Percentiles rank a stretch among this genome's conserved stretches.
These are phyloP conservation scores for Zaprionus ornatus DNA, from an alignment of 1,140 invertebrate genomes.

Conservation along the genomic window DNA sequence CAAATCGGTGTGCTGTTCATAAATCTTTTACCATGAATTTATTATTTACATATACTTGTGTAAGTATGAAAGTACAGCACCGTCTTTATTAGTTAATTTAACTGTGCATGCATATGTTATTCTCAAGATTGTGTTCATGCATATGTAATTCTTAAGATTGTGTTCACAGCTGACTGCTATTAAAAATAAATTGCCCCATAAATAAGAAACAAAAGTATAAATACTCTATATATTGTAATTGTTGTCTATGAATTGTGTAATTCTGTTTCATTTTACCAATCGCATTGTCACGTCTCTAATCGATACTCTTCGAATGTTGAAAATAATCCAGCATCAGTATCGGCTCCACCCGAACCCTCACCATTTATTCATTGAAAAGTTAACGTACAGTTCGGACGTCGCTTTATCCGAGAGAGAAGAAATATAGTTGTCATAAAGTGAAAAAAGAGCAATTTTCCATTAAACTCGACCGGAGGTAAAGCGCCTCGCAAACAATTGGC, in stretches of 20 bases:
- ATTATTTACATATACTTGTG: neutral
- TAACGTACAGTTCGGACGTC: conserved; percentile 64
- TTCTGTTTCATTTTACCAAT: neutral
- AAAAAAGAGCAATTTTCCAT: conserved; percentile 33
- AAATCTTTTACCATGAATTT: neutral
- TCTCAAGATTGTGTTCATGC: no score
- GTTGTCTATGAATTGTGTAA: neutral
- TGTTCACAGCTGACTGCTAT: neutral
- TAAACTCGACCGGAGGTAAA: conserved; percentile 90
- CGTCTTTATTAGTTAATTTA: neutral
- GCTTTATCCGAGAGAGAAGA: conserved; percentile 25
- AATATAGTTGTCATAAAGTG: conserved; percentile 11
- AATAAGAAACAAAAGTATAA: neutral
- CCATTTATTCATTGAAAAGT: conserved; percentile 47
- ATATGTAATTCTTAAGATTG: no score
- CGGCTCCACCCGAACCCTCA: conserved; percentile 13
- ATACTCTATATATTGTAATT: neutral
- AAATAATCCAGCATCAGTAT: conserved; percentile 33
- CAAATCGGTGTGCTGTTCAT: neutral
- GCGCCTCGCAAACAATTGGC: conserved; percentile 94
- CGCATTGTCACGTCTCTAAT: conserved; percentile 12
- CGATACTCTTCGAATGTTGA: conserved; percentile 41
- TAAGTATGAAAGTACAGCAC: neutral
- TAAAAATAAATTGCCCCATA: neutral
- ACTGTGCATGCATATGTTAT: neutral